Conservation (phyloP, 2,113 vertebrate species). For the Carlito syrichta region DNA sequence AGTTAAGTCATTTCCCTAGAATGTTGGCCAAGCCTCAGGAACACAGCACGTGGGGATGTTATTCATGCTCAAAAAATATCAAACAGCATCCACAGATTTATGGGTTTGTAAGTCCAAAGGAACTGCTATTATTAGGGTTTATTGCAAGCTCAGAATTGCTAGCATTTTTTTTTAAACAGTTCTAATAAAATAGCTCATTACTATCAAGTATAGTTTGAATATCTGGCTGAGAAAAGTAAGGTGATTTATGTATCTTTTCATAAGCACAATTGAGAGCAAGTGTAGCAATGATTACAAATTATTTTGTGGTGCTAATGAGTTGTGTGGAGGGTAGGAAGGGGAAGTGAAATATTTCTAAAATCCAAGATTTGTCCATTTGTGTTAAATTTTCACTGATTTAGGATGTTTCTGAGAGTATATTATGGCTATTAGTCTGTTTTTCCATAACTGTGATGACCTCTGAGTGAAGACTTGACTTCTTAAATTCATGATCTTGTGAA, state of each 20-base stretch:
- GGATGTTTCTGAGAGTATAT: not conserved
- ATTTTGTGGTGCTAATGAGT: conserved; percentile 1
- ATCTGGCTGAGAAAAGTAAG: conserved; percentile 15
- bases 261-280: not conserved
- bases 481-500: not conserved
- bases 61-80: conserved; percentile 66
- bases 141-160: conserved; percentile 34
- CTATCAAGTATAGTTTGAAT: conserved; percentile 43
- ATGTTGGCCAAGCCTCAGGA: conserved; percentile 53
- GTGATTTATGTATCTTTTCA: conserved; percentile 14
- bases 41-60: conserved; percentile 50
- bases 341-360: not conserved
- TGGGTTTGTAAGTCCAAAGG: conserved; percentile 53
- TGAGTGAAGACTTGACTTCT: not conserved
- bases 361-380: not conserved
- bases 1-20: conserved; percentile 60
- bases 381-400: conserved; percentile 7
- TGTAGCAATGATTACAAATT: conserved; percentile 13
- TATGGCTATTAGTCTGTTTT: not conserved
- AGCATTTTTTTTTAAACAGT: conserved; percentile 5
- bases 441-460: not conserved
- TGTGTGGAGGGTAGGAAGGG: not conserved
- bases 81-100: conserved; percentile 54
- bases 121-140: conserved; percentile 39
- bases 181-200: conserved; percentile 45